Conservation (phyloP, 1,140 invertebrate species). For the Archivesica marissinica region DNA sequence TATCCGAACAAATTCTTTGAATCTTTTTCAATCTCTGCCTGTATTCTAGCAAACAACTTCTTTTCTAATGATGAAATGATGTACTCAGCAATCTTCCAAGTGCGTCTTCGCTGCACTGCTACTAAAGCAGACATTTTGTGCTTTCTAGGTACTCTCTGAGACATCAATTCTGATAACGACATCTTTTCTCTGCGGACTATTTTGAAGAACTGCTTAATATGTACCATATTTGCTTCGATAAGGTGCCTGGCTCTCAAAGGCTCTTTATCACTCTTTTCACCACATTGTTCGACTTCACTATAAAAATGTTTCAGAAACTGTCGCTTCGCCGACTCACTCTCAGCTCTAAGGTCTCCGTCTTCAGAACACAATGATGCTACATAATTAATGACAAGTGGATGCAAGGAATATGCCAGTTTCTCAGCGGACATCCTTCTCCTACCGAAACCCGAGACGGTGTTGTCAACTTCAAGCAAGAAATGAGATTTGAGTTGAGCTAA, state of each 20-base stretch:
- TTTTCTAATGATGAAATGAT: not conserved
- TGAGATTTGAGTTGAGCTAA: not conserved
- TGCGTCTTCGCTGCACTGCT: not conserved
- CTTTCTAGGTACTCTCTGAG: not conserved
- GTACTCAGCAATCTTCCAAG: constrained; percentile 16
- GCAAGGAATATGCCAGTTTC: constrained; percentile 20
- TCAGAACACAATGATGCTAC: not conserved
- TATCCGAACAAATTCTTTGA: constrained; percentile 15
- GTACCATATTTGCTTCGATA: constrained; percentile 4
- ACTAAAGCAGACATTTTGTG: not conserved
- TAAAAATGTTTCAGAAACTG: constrained; percentile 15
- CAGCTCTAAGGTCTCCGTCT: not conserved
- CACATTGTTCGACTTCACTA: not conserved
- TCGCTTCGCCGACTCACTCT: not conserved
- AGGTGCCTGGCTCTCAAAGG: not conserved
- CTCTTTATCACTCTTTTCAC: not conserved
- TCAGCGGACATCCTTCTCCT: not conserved
- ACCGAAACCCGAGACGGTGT: not conserved
- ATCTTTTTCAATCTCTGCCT: not conserved
- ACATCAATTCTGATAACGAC: not conserved
- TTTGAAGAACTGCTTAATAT: constrained; percentile 16
- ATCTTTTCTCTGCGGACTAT: not conserved
- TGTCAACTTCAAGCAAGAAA: constrained; percentile 22
- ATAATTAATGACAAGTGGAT: constrained; percentile 3
- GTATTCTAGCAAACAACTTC: constrained; percentile 14